phyloP scores from a whole-genome alignment of 2,888 invertebrate species.

The Eudemis profundana region DNA sequence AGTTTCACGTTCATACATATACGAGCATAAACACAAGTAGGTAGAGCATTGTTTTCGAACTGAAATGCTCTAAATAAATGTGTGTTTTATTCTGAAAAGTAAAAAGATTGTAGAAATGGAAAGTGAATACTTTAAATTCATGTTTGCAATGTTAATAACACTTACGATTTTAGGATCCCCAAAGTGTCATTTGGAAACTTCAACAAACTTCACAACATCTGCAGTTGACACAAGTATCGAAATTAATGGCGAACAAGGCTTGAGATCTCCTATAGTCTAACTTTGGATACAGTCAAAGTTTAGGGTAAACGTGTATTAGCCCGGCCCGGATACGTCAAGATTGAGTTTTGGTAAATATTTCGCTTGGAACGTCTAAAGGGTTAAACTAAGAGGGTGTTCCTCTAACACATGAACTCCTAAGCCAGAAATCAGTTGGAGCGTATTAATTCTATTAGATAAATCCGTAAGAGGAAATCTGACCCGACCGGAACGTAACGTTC shows the following conservation, averaged over 20 bases:
- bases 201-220: constrained; percentile 36
- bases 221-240: constrained; percentile 37
- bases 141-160: constrained; percentile 12
- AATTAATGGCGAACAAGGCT: constrained; percentile 31
- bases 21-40: constrained; percentile 14
- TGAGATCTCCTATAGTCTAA: constrained; percentile 22
- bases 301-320: constrained; percentile 33
- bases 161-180: constrained; percentile 11
- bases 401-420: not conserved
- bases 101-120: not conserved
- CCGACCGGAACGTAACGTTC: constrained; percentile 6
- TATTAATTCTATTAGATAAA: not conserved
- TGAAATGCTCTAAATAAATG: not conserved
- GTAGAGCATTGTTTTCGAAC: not conserved
- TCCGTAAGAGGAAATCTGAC: not conserved
- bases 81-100: not conserved
- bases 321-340: constrained; percentile 12
- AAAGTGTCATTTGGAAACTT: constrained; percentile 19
- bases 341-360: constrained; percentile 20
- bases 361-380: not conserved
- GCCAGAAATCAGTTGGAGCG: not conserved
- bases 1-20: constrained; percentile 17
- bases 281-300: constrained; percentile 35
- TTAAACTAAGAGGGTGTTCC: constrained; percentile 1
- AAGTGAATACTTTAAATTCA: not conserved